Base-by-base conservation (phyloP, 1,140 invertebrate species). In the Pygmarrhopalites habei region DNA sequence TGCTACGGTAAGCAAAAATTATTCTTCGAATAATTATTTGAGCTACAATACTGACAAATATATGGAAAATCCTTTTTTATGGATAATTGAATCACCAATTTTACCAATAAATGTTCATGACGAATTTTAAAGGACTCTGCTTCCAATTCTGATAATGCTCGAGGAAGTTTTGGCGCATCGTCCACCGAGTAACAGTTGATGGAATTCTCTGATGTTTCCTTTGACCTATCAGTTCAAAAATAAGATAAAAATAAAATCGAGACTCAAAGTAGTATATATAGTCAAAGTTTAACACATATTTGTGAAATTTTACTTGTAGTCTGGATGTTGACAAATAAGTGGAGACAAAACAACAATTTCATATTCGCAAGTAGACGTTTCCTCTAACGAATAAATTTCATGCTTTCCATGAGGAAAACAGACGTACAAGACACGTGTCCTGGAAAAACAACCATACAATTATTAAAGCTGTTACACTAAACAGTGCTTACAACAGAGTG, bases 331-430 rank as follows among this genome's bases (percentile, higher is more conserved):
- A 74, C 95, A 98, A 0, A 98, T 78, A 14, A 87, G 75, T 2
- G 89, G 85, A 1, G 92, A 90, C 5, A 95, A 77, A 12, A 95
- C 86, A 28, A 94, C 83, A 12, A 89, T 85, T 77, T 95, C 91
- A 76, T 98, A 98, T 77, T 93, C 89, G 74, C 95, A 98, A 0
- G 88, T 93, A 0, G 90, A 88, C 0, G 85, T 88, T 78, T 98
- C 95, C 73, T 95, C 94, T 32, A 98, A 80, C 0, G 90, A 90
- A 74, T 90, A 92, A 15, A 98, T 84, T 72, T 96, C 92, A 71
- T 95, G 89, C 70, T 89, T 89, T n/a, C 86, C 86, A 71, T 86
- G 83, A 25, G 80, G 81, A 72, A 88, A 90, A 74, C 91, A 95
- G 0, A 93, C 87, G 73, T 92, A 95, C 1, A 86, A 76, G 3